Evolutionary conservation across 2,113 vertebrate genomes (phyloP), one percentile per base, ranked within the genome.

Genomic region (Callocephalon fimbriatum): DNA sequence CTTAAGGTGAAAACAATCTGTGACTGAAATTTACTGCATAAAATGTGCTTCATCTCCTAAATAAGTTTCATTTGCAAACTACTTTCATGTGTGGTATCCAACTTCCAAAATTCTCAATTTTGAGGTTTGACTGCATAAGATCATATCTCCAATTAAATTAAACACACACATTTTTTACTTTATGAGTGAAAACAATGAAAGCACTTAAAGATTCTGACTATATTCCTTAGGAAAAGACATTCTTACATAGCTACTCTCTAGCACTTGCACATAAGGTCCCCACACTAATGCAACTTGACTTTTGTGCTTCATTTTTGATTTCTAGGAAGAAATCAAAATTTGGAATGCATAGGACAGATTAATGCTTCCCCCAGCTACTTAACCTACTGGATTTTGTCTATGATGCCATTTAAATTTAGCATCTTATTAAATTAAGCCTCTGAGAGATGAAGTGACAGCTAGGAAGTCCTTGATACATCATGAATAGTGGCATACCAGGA

Each of bases 371-470:
- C 61, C 54, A 93, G 82, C 37, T 72, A 83, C 82, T 89, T 88
- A 61, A 94, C 80, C 58, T 48, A 38, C 25, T 53, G 83, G 66
- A 56, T 93, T 77, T 67, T 95, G 89, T 67, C 82, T 67, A 63
- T 45, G 47, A 93, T 48, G 22, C 29, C 86, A 42, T 84, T 84
- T 73, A 76, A 92, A 95, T 82, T 86, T 63, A 82, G 75, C 8
- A 71, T 74, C 32, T 13, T 84, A 51, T 88, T 96, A 90, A 87
- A 93, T 63, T 75, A 92, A 92, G 47, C 90, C 75, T 96, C 72
- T 78, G 61, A 81, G 77, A 93, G 63, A 20, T 18, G 63, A 74
- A 42, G 50, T 79, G 89, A 94, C 61, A 83, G 29, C 6, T 14
- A 85, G 32, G 37, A 96, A 95, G 79, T 88, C 81, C 16, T 47